Evolutionary conservation across 2,888 invertebrate genomes (phyloP), one percentile per base, ranked within the genome.

Genomic region (Dicyrtomina minuta): DNA sequence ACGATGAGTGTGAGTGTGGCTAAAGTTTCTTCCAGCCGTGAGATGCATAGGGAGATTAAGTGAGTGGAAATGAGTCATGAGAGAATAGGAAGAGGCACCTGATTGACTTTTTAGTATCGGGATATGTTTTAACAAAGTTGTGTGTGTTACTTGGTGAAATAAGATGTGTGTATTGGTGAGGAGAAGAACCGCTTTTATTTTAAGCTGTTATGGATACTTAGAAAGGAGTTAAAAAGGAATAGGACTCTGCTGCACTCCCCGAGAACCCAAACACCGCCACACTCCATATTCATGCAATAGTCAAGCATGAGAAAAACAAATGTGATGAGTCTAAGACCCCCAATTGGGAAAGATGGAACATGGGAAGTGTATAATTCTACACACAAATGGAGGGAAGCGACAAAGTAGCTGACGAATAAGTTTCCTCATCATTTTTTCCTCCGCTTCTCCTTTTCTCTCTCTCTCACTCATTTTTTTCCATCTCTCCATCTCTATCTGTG

Each of bases 331-430:
- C 26, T 43, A 15, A 43, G 66, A 66, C 66, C 66, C 66, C 66
- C 66, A 66, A 67, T 67, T 26, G 67, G 27, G 62, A 56, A 44
- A 60, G 44, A 41, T 17, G 56, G 58, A 65, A 39, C 39, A 39
- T 24, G n/a, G 64, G 55, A 22, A 65, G 61, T 39, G 39, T 61
- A 61, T 60, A 66, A 58, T 67, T 67, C 55, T 49, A 49, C 56
- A 60, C 62, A 64, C 58, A 58, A 62, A 62, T 39, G 39, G 43
- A 65, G 65, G 55, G 67, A 62, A 70, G 66, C 67, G 70, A 70
- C 59, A 67, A 67, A 67, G 67, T 67, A 59, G 59, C 58, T 67
- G 58, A 66, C 44, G 66, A 58, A 55, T 60, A 67, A 67, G 59
- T 59, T 67, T 67, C 67, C 58, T 58, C 24, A 49, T 67, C 51